Base-by-base conservation (phyloP, 2,113 vertebrate species). In the Paraplagusia blochii region DNA sequence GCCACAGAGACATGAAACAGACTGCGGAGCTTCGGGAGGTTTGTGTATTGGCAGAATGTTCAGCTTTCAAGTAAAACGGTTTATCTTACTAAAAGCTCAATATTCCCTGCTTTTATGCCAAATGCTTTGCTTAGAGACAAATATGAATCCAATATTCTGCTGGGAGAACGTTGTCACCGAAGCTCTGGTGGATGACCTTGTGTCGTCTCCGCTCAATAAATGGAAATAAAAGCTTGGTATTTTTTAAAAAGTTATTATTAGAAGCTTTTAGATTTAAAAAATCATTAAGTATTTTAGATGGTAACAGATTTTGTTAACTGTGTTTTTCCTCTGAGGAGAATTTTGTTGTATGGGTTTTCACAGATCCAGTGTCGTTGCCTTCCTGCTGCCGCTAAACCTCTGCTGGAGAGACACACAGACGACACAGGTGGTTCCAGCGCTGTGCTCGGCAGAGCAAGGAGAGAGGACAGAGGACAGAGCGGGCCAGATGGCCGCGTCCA, bases 401-500 rank as follows among this genome's bases (percentile, higher is more conserved):
- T 74, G 66, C 63, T 58, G 66, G 56, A 70, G 66, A 51, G 64
- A 44, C 59, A 34, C 52, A 76, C 68, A 67, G 81, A 69, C 61
- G 52, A 69, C 65, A 66, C 81, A 82, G 80, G 72, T 83, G 84
- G 78, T 74, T 77, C 18, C 44, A 63, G 83, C 74, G 82, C 43
- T 52, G 68, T 79, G 85, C 62, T 70, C 83, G 84, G 78, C 79
- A 69, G 81, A 88, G 85, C 83, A 74, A 52, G 61, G 69, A 59
- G 69, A 66, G 55, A 64, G 58, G 58, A n/a, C n/a, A n/a, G n/a
- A n/a, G n/a, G n/a, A n/a, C n/a, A n/a, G n/a, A 72, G 70, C 77
- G 42, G 63, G 74, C 84, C 87, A 88, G 84, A 88, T 86, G 88
- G 86, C 77, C 70, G 58, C 15, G 54, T 80, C 82, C 77, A 59